A percentile compares a stretch with the other conserved stretches of the same genome.
These are phyloP conservation scores for Drosophila lowei DNA, from an alignment of 1,140 invertebrate species.

Conservation along the genomic window DNA sequence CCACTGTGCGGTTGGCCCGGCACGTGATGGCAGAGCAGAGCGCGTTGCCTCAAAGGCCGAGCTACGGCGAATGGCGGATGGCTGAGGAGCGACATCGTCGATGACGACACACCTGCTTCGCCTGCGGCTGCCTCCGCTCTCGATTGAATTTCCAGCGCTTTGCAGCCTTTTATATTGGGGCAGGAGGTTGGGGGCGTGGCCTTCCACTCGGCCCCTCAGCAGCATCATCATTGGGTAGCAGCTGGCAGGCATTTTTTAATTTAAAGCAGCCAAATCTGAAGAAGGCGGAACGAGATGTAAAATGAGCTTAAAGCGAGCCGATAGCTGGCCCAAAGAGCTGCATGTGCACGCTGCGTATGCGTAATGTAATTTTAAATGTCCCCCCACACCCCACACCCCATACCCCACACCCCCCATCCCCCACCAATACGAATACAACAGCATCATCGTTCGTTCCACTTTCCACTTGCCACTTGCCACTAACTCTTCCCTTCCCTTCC, in stretches of 20 bases:
- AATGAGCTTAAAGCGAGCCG: constrained; percentile 16
- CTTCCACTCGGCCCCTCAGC: too few relatives aligned
- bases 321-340: constrained; percentile 15
- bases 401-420: too few relatives aligned
- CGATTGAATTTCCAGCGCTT: constrained; percentile 60
- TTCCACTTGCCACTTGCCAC: constrained; percentile 8
- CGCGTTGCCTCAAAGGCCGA: constrained; percentile 23
- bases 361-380: constrained; percentile 59
- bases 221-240: constrained; percentile 35
- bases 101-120: constrained; percentile 65
- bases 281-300: constrained; percentile 2
- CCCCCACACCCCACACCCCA: neutral
- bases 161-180: constrained; percentile 6
- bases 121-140: constrained; percentile 56
- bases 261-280: constrained; percentile 31
- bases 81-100: constrained; percentile 14
- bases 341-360: constrained; percentile 43
- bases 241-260: constrained; percentile 68
- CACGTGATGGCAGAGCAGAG: constrained; percentile 29
- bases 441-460: constrained; percentile 6
- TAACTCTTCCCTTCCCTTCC: constrained; percentile 13
- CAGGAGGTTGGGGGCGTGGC: too few relatives aligned
- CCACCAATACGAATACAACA: too few relatives aligned
- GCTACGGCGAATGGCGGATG: neutral
- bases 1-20: constrained; percentile 25